Percentiles rank a stretch among this genome's conserved stretches.
Evolutionary conservation across 2,888 invertebrate genomes (phyloP).

Genomic region (Crematogaster levior): DNA sequence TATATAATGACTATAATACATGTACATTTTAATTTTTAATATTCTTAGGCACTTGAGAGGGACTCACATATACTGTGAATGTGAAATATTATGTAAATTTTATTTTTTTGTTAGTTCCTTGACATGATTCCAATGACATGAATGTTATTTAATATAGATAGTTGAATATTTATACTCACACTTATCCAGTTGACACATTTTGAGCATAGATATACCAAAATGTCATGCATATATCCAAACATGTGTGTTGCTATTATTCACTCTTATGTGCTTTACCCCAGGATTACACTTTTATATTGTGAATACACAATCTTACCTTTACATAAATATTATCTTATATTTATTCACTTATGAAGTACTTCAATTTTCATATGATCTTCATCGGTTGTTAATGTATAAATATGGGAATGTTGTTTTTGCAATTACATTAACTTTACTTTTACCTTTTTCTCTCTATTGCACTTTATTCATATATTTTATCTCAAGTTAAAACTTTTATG

Average conservation of each 20-base stretch:
- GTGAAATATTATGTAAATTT: slow-evolving; percentile 20
- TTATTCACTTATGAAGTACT: slow-evolving; percentile 4
- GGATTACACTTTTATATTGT: neutral
- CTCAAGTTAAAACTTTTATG: too few relatives aligned
- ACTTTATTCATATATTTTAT: slow-evolving; percentile 28
- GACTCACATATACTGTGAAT: slow-evolving; percentile 3
- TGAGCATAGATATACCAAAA: neutral
- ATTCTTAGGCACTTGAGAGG: slow-evolving; percentile 6
- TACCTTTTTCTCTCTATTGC: slow-evolving; percentile 22
- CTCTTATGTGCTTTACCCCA: slow-evolving; percentile 26
- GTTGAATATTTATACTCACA: slow-evolving; percentile 13
- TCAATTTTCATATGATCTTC: neutral
- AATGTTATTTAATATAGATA: slow-evolving; percentile 33
- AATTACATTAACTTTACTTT: slow-evolving; percentile 25
- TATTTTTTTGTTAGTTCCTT: neutral
- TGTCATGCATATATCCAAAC: slow-evolving; percentile 16
- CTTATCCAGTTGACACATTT: neutral
- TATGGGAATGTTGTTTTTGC: slow-evolving; percentile 42
- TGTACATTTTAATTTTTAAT: slow-evolving; percentile 29
- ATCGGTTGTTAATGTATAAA: slow-evolving; percentile 13
- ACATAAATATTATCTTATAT: slow-evolving; percentile 7
- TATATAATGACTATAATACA: slow-evolving; percentile 19
- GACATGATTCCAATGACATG: slow-evolving; percentile 26
- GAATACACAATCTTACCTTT: slow-evolving; percentile 6
- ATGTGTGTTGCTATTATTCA: slow-evolving; percentile 34